Conservation (phyloP, 2,888 invertebrate genomes). For the Epinotia brunnichana region DNA sequence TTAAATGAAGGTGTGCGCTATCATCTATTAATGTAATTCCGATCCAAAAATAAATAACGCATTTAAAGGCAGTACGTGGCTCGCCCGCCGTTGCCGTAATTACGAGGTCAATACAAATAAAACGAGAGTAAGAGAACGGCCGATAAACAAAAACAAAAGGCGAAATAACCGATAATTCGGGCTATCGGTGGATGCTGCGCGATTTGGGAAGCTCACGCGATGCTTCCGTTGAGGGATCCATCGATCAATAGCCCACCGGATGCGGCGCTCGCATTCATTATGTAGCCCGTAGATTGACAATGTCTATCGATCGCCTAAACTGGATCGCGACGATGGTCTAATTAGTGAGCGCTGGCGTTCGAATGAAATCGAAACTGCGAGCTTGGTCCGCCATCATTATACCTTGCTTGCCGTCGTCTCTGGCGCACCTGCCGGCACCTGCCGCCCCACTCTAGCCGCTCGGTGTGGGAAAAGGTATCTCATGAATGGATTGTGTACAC, state of each 20-base stretch:
- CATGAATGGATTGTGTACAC: slow-evolving; percentile 75
- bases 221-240: slow-evolving; percentile 65
- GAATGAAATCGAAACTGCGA: slow-evolving; percentile 68
- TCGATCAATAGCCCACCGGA: slow-evolving; percentile 65
- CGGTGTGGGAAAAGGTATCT: slow-evolving; percentile 76
- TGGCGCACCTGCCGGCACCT: slow-evolving; percentile 71
- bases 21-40: slow-evolving; percentile 80
- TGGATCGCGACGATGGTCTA: slow-evolving; percentile 56
- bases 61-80: slow-evolving; percentile 78
- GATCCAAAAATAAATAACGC: slow-evolving; percentile 81
- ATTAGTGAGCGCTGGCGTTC: slow-evolving; percentile 58
- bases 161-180: slow-evolving; percentile 80
- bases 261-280: slow-evolving; percentile 62
- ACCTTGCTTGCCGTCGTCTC: slow-evolving; percentile 55
- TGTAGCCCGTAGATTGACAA: slow-evolving; percentile 56
- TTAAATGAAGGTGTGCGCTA: slow-evolving; percentile 80
- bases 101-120: slow-evolving; percentile 82
- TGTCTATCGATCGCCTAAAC: slow-evolving; percentile 54
- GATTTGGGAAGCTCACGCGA: slow-evolving; percentile 75
- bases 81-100: slow-evolving; percentile 69
- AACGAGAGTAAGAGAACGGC: slow-evolving; percentile 66
- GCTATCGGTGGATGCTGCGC: slow-evolving; percentile 69
- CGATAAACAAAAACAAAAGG: slow-evolving; percentile 78
- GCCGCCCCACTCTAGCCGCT: slow-evolving; percentile 55
- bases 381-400: slow-evolving; percentile 49